Evolutionary conservation across 2,113 vertebrate species (phyloP), one percentile per base, ranked within the genome.

Genomic region (Promerops cafer): DNA sequence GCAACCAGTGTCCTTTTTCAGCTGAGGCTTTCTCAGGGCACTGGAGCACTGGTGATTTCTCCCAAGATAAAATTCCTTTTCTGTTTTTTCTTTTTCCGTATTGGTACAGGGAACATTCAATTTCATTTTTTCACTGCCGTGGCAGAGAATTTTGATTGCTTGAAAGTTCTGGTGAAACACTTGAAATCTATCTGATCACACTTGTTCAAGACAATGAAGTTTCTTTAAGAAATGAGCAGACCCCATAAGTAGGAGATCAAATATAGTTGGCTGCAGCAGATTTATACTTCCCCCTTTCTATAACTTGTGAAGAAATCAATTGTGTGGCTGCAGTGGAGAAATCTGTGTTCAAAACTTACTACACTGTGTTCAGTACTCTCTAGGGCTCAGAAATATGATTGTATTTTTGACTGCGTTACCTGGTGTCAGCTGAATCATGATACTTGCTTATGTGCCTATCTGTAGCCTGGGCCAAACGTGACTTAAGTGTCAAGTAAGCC

Each of bases 71-170:
- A 37, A 53, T 40, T 71, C 15, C 7, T 87, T 45, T 88, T 40
- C 10, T 72, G 20, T n/a, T 72, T 40, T 94, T 86, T 87, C 49
- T 91, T 57, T 80, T 54, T 95, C 53, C 19, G 1, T 81, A 81
- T 90, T 95, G 94, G 60, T 96, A 90, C 90, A 89, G 92, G 93
- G 94, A 97, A 95, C 90, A 82, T 94, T 92, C 17, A 85, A 7
- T 72, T 85, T 89, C 4, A 16, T 24, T 81, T 95, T 80, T 83
- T 91, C 39, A 44, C 14, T 93, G 11, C 37, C 56, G 21, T 71
- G 49, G 8, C 54, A 87, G 39, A 40, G 24, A 87, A 77, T 74
- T 90, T 59, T 77, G 47, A 40, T 60, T 7, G 5, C 16, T 52
- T 72, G 13, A 24, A 75, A 50, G 21, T 76, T 86, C 30, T 88